phyloP scores from a whole-genome alignment of 2,888 invertebrate species.

The Nycteola revayana region DNA sequence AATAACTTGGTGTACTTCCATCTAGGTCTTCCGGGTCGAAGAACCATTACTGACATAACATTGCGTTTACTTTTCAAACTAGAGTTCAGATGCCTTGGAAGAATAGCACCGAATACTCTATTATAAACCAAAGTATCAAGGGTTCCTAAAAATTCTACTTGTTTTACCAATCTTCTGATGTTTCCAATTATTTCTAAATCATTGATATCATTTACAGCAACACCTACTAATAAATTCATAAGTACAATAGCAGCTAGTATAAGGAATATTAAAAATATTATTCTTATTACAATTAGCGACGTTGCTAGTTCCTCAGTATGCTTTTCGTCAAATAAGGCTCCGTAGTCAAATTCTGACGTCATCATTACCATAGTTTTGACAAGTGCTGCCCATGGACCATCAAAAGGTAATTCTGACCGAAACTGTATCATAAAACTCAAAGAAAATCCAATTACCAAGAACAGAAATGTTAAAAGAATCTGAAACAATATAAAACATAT shows the following conservation, averaged over 20 bases:
- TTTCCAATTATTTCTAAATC: slow-evolving; percentile 80
- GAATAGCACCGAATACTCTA: slow-evolving; percentile 54
- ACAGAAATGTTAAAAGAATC: slow-evolving; percentile 25
- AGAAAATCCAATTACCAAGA: slow-evolving; percentile 79
- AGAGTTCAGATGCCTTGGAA: slow-evolving; percentile 55
- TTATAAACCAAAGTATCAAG: slow-evolving; percentile 78
- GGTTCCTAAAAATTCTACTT: slow-evolving; percentile 78
- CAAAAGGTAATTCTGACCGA: slow-evolving; percentile 71
- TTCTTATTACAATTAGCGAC: slow-evolving; percentile 65
- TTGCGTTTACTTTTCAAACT: slow-evolving; percentile 62
- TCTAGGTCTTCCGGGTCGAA: slow-evolving; percentile 68
- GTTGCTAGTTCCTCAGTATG: slow-evolving; percentile 60
- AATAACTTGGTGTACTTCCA: slow-evolving; percentile 49
- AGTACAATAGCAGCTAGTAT: slow-evolving; percentile 81
- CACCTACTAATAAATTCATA: slow-evolving; percentile 83
- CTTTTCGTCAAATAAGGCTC: slow-evolving; percentile 68
- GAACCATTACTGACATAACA: slow-evolving; percentile 48
- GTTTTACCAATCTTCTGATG: slow-evolving; percentile 77
- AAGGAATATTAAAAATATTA: slow-evolving; percentile 78
- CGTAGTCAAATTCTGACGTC: slow-evolving; percentile 83
- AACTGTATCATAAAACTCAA: slow-evolving; percentile 82
- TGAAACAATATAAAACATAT: slow-evolving; percentile 10
- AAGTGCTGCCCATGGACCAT: slow-evolving; percentile 75
- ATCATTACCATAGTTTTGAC: slow-evolving; percentile 83
- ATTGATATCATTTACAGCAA: slow-evolving; percentile 83